Base-by-base conservation (phyloP, 1,140 invertebrate genomes). In the Papilio glaucus region DNA sequence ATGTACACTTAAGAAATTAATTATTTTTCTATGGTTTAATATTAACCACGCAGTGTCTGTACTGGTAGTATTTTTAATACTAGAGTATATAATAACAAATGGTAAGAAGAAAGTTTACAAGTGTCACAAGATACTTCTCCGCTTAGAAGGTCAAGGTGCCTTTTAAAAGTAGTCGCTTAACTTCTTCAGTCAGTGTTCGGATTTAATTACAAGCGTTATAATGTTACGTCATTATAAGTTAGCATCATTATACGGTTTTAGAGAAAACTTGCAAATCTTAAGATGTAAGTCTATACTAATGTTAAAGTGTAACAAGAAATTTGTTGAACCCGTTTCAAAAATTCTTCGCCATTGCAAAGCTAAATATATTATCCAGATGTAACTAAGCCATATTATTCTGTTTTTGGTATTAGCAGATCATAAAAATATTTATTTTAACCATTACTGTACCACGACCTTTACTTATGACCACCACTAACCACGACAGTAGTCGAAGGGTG, bases 191-290 rank as follows among this genome's bases (percentile, higher is more conserved):
- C 39, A 29, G 33, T n/a, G 2, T 62, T 33, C 0, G 53, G 13
- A 39, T 72, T 65, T 80, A 79, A 83, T 80, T 83, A 70, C 78
- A 70, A 73, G 42, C 72, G 73, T 76, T 83, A 83, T 83, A 73
- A 69, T 70, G 71, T 83, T 80, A 72, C 82, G 57, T 78, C 77
- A 79, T 81, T 81, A 72, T 72, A 63, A 72, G 12, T 72, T 72
- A 9, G 12, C 29, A 18, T 33, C 10, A 71, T 49, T 70, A 67
- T 24, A 45, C 21, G 39, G 39, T 68, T 45, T 57, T 10, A 57
- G 10, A 24, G 49, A 57, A 18, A 5, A 13, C 0, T 57, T 33
- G 29, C 29, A 33, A 33, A 33, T 33, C 2, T 6, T 24, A 5
- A 57, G 39, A 41, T 13, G 21, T 12, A 21, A 26, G 18, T 24